Evolutionary conservation across 2,113 vertebrate genomes (phyloP).

Genomic region (Drymodes brunneopygia): DNA sequence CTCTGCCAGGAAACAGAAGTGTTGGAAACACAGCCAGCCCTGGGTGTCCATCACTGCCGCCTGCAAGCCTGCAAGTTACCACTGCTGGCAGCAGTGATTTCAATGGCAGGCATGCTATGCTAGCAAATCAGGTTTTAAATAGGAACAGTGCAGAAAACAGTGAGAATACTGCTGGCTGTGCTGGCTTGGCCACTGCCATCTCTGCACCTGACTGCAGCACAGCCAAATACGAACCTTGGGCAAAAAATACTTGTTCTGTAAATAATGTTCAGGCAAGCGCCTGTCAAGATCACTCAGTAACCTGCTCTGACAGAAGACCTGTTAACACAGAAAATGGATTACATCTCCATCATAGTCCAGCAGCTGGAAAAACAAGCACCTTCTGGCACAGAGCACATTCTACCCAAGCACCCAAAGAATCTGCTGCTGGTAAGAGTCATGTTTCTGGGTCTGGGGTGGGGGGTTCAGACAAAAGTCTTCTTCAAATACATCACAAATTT

Average conservation of each 20-base stretch:
- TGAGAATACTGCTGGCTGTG: neutral
- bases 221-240: conserved; percentile 40
- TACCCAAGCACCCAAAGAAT: conserved; percentile 67
- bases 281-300: conserved; percentile 38
- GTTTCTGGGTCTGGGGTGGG: neutral
- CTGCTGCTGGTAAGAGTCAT: conserved; percentile 62
- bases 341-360: conserved; percentile 69
- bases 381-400: conserved; percentile 70
- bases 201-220: conserved; percentile 23
- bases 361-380: conserved; percentile 80
- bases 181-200: conserved; percentile 27
- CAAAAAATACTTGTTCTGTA: conserved; percentile 32
- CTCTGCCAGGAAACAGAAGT: conserved; percentile 9
- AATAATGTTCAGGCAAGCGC: neutral
- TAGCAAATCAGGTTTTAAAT: conserved; percentile 22
- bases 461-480: neutral
- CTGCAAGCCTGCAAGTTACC: conserved; percentile 31
- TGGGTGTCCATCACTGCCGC: neutral
- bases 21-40: conserved; percentile 3
- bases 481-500: neutral
- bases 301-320: conserved; percentile 31
- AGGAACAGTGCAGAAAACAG: conserved; percentile 27
- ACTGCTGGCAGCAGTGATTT: neutral
- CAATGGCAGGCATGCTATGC: conserved; percentile 18
- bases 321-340: conserved; percentile 64